These are phyloP conservation scores for Elymnias hypermnestra DNA, from an alignment of 1,140 invertebrate genomes.

Conservation along the genomic window DNA sequence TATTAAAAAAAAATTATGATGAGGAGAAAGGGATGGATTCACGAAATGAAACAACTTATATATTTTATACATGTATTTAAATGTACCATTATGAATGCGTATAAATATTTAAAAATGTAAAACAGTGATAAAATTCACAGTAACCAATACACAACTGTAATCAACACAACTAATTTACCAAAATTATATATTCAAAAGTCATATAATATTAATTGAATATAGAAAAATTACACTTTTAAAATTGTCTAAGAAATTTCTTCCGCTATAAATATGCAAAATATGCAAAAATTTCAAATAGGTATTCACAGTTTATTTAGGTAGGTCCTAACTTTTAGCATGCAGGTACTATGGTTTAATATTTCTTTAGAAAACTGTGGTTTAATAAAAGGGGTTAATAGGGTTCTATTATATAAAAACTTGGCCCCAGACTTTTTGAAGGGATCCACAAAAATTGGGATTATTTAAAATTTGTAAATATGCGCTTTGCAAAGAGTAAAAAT, in stretches of 20 bases:
- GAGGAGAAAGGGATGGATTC: too few species aligned
- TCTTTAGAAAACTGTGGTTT: too few species aligned
- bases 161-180: conserved; percentile 50
- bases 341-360: conserved; percentile 14
- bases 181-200: conserved; percentile 57
- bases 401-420: conserved; percentile 51
- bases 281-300: conserved; percentile 7
- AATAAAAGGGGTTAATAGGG: conserved; percentile 6
- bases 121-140: conserved; percentile 77
- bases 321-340: conserved; percentile 12
- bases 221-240: conserved; percentile 23
- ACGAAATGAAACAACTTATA: conserved; percentile 50
- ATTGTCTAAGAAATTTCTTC: conserved; percentile 7
- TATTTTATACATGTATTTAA: conserved; percentile 71
- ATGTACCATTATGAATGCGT: conserved; percentile 75
- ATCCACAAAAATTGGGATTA: conserved; percentile 60
- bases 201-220: conserved; percentile 31
- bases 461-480: conserved; percentile 51
- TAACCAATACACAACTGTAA: conserved; percentile 67
- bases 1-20: too few species aligned
- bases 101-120: conserved; percentile 78
- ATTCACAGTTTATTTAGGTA: conserved; percentile 5
- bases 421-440: conserved; percentile 64
- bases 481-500: conserved; percentile 41
- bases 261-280: conserved; percentile 9